These are phyloP conservation scores for Sthenelais limicola DNA, from an alignment of 2,888 invertebrate species.

Conservation along the genomic window DNA sequence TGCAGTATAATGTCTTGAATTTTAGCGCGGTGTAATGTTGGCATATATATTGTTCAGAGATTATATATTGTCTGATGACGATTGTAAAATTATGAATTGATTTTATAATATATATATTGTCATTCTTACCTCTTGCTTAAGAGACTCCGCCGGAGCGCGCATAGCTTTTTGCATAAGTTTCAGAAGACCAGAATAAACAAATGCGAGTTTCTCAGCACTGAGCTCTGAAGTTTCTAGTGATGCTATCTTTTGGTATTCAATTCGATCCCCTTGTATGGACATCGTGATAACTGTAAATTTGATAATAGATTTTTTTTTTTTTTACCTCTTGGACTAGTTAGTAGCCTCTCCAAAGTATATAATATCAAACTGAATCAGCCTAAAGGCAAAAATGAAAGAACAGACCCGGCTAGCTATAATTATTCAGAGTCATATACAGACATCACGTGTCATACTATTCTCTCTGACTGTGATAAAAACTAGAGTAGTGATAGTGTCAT, in stretches of 20 bases:
- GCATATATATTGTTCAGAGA: too few species aligned
- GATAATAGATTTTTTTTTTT: too few species aligned
- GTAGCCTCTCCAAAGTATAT: not conserved
- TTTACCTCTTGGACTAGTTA: not conserved
- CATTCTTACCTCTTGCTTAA: constrained; percentile 65
- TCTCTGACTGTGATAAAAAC: not conserved
- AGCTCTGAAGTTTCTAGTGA: constrained; percentile 55
- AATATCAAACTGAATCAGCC: not conserved
- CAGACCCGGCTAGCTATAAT: not conserved
- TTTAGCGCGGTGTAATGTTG: too few species aligned
- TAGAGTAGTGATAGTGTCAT: not conserved
- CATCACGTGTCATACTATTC: too few species aligned
- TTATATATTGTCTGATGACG: too few species aligned
- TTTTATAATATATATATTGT: too few species aligned
- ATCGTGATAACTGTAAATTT: constrained; percentile 61
- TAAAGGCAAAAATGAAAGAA: not conserved
- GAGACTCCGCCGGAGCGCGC: constrained; percentile 56
- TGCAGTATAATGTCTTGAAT: too few species aligned
- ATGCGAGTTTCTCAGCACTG: constrained; percentile 58
- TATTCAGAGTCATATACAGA: too few species aligned
- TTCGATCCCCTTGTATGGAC: constrained; percentile 58
- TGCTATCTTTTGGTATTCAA: constrained; percentile 55
- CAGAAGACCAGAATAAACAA: constrained; percentile 61
- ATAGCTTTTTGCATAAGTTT: constrained; percentile 60
- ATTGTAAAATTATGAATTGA: too few species aligned